Percentiles rank a stretch among this genome's conserved stretches.
phyloP scores from a whole-genome alignment of 2,113 vertebrate species.

The Perccottus glenii region DNA sequence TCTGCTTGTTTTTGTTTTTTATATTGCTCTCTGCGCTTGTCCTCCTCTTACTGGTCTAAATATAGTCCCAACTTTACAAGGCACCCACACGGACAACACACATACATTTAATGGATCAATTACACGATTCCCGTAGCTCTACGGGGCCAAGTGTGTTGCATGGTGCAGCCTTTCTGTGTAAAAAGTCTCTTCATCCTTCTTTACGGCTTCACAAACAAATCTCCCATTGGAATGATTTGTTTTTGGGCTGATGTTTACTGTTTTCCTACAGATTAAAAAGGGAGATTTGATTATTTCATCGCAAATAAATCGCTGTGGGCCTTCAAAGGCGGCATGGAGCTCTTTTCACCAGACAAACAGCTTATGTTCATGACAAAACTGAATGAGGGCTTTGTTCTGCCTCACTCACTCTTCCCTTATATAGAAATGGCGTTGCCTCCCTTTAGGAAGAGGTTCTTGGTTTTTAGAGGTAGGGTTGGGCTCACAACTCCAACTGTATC shows the following conservation, averaged over 20 bases:
- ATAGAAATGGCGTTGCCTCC: constrained; percentile 58
- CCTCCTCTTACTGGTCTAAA: constrained; percentile 68
- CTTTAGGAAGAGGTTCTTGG: constrained; percentile 45
- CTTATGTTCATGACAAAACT: constrained; percentile 46
- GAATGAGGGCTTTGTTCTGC: constrained; percentile 60
- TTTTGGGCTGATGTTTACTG: constrained; percentile 39
- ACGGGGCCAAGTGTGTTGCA: constrained; percentile 41
- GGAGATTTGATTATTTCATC: constrained; percentile 65
- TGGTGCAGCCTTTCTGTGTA: constrained; percentile 33
- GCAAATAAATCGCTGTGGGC: constrained; percentile 53
- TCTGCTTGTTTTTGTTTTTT: constrained; percentile 61
- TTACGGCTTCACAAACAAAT: constrained; percentile 41
- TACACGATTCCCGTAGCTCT: constrained; percentile 49
- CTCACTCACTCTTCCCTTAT: constrained; percentile 60
- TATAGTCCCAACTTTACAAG: constrained; percentile 64
- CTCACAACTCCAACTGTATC: constrained; percentile 68
- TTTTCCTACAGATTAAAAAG: constrained; percentile 65
- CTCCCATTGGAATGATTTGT: constrained; percentile 64
- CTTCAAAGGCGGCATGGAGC: constrained; percentile 29
- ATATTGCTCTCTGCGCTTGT: constrained; percentile 48
- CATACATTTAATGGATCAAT: constrained; percentile 54
- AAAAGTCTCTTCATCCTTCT: constrained; percentile 34
- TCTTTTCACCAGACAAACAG: constrained; percentile 44
- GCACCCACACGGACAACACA: constrained; percentile 27
- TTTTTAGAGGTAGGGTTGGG: constrained; percentile 45